phyloP scores from a whole-genome alignment of 2,113 vertebrate species.

The Xyrauchen texanus region DNA sequence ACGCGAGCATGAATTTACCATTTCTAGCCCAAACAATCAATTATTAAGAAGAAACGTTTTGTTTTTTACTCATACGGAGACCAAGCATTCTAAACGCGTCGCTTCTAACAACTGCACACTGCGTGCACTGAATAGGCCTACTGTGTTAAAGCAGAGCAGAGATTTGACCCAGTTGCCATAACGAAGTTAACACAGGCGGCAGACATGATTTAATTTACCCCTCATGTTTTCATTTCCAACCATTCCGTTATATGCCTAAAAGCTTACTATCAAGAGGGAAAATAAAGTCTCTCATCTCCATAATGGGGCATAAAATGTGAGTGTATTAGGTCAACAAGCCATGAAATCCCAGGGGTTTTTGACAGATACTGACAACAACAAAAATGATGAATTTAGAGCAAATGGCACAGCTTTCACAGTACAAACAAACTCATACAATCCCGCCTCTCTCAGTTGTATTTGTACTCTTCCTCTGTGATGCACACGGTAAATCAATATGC shows the following conservation, averaged over 20 bases:
- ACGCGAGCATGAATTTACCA: conserved; percentile 22
- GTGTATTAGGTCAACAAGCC: background rate
- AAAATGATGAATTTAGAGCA: no score
- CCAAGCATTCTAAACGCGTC: background rate
- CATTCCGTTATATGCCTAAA: background rate
- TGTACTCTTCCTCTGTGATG: no score
- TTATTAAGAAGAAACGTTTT: conserved; percentile 14
- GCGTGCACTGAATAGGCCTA: background rate
- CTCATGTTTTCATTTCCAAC: conserved; percentile 12
- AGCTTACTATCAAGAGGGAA: background rate
- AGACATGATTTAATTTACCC: conserved; percentile 12
- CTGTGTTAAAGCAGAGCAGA: conserved; percentile 4
- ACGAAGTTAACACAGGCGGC: conserved; percentile 18
- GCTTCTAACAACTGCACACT: background rate
- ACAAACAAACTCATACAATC: no score
- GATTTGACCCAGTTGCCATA: conserved; percentile 38
- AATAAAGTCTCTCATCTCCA: conserved; percentile 1
- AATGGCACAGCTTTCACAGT: no score
- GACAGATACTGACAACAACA: no score
- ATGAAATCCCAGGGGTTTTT: background rate
- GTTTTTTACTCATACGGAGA: background rate
- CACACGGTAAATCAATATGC: no score
- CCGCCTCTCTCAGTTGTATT: no score
- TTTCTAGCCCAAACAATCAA: conserved; percentile 14
- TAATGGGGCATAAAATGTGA: background rate